These are phyloP conservation scores for Thecophora atra DNA, from an alignment of 2,888 invertebrate species.

Conservation along the genomic window DNA sequence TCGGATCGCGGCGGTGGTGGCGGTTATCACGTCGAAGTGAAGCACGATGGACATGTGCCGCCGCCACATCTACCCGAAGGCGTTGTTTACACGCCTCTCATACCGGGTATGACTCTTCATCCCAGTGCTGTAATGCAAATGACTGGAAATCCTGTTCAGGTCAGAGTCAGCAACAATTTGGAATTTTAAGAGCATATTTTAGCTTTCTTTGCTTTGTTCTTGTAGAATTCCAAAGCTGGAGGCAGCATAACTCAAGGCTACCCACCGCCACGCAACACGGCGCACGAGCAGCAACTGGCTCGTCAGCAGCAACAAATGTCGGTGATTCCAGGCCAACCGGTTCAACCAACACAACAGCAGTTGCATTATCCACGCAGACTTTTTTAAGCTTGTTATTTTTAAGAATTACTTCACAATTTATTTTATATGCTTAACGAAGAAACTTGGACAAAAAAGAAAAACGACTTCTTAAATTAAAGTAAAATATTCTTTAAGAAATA, in stretches of 20 bases:
- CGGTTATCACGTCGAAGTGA: slow-evolving; percentile 63
- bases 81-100: slow-evolving; percentile 60
- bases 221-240: slow-evolving; percentile 77
- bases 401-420: too few relatives aligned
- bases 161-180: slow-evolving; percentile 29
- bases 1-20: slow-evolving; percentile 60
- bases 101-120: slow-evolving; percentile 62
- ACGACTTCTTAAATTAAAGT: too few relatives aligned
- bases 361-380: slow-evolving; percentile 58
- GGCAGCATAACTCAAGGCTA: slow-evolving; percentile 87
- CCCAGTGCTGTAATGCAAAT: slow-evolving; percentile 61
- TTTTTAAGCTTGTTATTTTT: too few relatives aligned
- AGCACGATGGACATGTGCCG: slow-evolving; percentile 58
- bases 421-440: too few relatives aligned
- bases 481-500: too few relatives aligned
- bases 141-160: slow-evolving; percentile 55
- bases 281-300: slow-evolving; percentile 56
- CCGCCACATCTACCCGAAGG: slow-evolving; percentile 59
- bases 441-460: too few relatives aligned
- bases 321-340: slow-evolving; percentile 56
- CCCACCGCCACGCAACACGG: slow-evolving; percentile 73
- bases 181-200: neutral
- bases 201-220: slow-evolving; percentile 37
- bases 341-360: slow-evolving; percentile 55
- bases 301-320: slow-evolving; percentile 59